Conservation (phyloP, 2,113 vertebrate species). For the Phasianus colchicus region DNA sequence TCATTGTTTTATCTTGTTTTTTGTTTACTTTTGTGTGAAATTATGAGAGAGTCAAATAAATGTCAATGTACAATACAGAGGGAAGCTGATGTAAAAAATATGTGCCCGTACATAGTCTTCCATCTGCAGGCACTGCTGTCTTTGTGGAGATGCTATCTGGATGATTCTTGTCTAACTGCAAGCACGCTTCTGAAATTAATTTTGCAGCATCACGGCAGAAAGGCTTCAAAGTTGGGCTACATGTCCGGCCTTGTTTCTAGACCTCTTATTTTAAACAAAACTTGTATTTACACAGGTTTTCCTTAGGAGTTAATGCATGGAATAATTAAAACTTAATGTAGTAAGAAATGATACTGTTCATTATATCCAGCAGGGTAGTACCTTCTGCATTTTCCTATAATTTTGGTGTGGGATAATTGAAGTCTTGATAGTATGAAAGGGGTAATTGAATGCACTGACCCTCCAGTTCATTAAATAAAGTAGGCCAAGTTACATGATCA, state of each 20-base stretch:
- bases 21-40: constrained; percentile 71
- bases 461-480: constrained; percentile 94
- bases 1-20: constrained; percentile 73
- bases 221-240: background rate
- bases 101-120: constrained; percentile 29
- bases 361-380: constrained; percentile 77
- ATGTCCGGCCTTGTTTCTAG: background rate
- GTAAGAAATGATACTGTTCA: constrained; percentile 80
- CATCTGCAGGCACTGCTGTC: background rate
- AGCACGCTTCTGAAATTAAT: constrained; percentile 43
- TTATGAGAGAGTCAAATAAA: constrained; percentile 54
- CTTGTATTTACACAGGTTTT: constrained; percentile 67
- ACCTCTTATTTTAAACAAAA: constrained; percentile 42
- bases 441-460: constrained; percentile 93
- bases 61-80: constrained; percentile 32
- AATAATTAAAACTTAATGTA: constrained; percentile 86
- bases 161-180: constrained; percentile 19
- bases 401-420: constrained; percentile 93
- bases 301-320: constrained; percentile 71
- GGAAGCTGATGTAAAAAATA: constrained; percentile 54
- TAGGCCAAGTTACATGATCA: constrained; percentile 85
- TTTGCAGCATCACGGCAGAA: constrained; percentile 16
- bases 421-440: constrained; percentile 89
- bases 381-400: constrained; percentile 79
- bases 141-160: constrained; percentile 2